These are phyloP conservation scores for Todus mexicanus DNA, from an alignment of 2,797 vertebrate species.

Conservation along the genomic window DNA sequence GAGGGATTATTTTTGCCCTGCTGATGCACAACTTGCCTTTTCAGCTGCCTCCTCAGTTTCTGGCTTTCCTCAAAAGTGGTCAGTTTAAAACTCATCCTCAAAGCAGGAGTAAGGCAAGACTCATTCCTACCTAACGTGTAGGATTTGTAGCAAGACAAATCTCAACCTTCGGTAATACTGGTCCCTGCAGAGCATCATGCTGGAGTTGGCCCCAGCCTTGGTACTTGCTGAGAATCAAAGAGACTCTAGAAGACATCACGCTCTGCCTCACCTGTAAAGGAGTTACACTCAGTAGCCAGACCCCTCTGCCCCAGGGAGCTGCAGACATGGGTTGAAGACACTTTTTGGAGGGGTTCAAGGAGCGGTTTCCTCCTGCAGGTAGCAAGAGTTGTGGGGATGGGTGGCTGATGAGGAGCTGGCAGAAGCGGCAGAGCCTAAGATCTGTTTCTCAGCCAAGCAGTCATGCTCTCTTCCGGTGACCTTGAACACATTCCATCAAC, in stretches of 20 bases:
- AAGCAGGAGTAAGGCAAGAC: not conserved
- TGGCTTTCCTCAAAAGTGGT: not conserved
- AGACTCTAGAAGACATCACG: not conserved
- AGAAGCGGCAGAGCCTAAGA: not conserved
- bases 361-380: not conserved
- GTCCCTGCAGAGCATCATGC: not conserved
- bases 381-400: fast-evolving
- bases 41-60: not conserved
- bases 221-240: not conserved
- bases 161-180: not conserved
- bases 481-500: not conserved
- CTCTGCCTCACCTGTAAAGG: not conserved
- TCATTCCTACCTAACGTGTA: not conserved
- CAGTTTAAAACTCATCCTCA: not conserved
- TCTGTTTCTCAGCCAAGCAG: not conserved
- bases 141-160: not conserved
- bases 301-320: not conserved
- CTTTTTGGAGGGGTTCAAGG: not conserved
- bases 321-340: not conserved
- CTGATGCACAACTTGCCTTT: not conserved
- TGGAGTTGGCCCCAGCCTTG: not conserved
- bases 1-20: constrained; percentile 25
- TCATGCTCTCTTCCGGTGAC: not conserved
- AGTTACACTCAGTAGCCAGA: not conserved
- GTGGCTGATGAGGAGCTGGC: not conserved